Evolutionary conservation across 2,797 vertebrate genomes (phyloP), one percentile per base, ranked within the genome.

Genomic region (Sebastes jordani): DNA sequence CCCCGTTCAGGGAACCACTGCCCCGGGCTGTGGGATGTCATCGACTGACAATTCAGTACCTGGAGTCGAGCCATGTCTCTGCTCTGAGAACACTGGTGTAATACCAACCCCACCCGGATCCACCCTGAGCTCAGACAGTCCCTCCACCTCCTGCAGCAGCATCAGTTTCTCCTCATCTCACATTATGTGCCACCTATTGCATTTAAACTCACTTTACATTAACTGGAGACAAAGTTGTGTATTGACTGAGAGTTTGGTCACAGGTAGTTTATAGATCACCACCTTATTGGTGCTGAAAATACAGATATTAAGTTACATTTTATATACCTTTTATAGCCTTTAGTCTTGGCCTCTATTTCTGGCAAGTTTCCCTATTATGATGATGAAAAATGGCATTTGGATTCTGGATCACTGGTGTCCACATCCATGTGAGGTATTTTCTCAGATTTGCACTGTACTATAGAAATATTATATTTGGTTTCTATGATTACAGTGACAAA

Each of bases 31-130:
- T 34, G 52, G 55, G 64, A 75, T 86, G 86, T 92, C 87, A 83
- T 87, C 80, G 75, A 78, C 73, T 71, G 20, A 67, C 62, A 84
- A 69, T 83, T 72, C 36, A 71, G 25, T 68, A 82, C 70, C 74
- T 87, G 84, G 87, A 88, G 54, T 71, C 30, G 3, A 83, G 86
- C 80, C 89, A 92, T 74, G 75, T 84, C 29, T 74, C 60, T 66
- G 84, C 29, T 74, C 54, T 66, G 84, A 77, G 63, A 91, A 82
- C 79, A 81, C 65, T 80, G 65, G 38, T 68, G 86, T 87, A 85
- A 72, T 52, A 74, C 72, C 74, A 88, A 83, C 87, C 84, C 81
- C 90, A 87, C 88, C 90, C 87, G 77, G 69, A 78, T 78, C 80
- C 80, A 83, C 80, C 76, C 71, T 18, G 22, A 73, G 11, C 38